Conservation (phyloP, 1,140 invertebrate genomes). For the Colletes gigas region DNA sequence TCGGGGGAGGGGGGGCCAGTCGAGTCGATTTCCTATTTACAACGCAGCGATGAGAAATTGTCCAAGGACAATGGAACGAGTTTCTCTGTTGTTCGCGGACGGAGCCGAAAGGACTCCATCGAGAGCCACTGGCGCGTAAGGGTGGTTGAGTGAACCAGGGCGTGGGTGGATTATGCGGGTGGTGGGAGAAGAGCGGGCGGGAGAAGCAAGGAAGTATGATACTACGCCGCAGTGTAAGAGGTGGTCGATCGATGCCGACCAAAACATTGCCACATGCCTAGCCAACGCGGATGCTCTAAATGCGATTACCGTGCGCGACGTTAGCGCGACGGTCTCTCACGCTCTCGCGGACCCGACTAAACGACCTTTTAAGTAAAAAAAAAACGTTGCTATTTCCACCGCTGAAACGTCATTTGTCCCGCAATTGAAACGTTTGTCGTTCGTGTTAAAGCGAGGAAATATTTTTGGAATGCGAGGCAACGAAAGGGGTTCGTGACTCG, state of each 20-base stretch:
- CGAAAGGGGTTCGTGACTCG: not conserved
- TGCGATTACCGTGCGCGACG: conserved; percentile 12
- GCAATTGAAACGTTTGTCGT: not conserved
- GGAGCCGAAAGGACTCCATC: conserved; percentile 23
- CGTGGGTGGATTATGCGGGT: conserved; percentile 75
- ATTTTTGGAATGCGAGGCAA: not conserved
- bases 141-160: conserved; percentile 77
- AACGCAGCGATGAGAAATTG: not conserved
- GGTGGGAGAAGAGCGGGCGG: conserved; percentile 45
- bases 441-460: too few relatives aligned
- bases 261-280: conserved; percentile 81
- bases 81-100: not conserved
- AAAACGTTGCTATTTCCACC: too few relatives aligned
- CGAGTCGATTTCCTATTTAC: too few relatives aligned
- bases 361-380: not conserved
- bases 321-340: not conserved
- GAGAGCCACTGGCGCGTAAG: conserved; percentile 74
- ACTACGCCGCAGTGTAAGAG: conserved; percentile 74
- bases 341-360: not conserved
- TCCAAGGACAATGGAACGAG: not conserved
- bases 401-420: not conserved
- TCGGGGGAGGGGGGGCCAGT: not conserved
- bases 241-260: conserved; percentile 78
- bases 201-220: conserved; percentile 62
- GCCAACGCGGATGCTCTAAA: conserved; percentile 47